Conservation (phyloP, 2,113 vertebrate genomes). For the Charadrius vociferus region DNA sequence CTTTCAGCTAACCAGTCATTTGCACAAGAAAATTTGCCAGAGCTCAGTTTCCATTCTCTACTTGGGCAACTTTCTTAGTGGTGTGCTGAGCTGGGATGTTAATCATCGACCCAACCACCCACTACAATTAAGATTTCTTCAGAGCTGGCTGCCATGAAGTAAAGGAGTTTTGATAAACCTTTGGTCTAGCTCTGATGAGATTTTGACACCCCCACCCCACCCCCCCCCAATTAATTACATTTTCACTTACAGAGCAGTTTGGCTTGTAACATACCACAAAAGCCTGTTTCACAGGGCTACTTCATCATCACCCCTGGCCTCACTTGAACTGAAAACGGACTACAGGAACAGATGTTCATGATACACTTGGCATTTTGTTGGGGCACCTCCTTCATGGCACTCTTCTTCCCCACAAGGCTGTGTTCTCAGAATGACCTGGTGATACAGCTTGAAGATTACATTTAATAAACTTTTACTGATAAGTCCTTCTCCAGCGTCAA, state of each 20-base stretch:
- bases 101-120: neutral
- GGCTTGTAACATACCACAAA: neutral
- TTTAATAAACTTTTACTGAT: neutral
- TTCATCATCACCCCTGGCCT: neutral
- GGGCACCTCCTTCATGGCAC: neutral
- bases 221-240: neutral
- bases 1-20: neutral
- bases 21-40: neutral
- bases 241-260: neutral
- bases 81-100: neutral
- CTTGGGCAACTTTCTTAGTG: neutral
- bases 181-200: neutral
- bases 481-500: neutral
- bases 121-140: neutral
- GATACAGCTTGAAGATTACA: neutral
- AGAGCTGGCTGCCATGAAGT: neutral
- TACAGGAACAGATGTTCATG: neutral
- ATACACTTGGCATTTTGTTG: neutral
- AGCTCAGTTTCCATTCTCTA: neutral
- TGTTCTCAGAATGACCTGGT: neutral
- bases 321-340: neutral
- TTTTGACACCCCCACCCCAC: too few species aligned
- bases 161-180: neutral
- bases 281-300: neutral
- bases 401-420: neutral